phyloP scores from a whole-genome alignment of 2,113 vertebrate species.

The Platycercus adscitus region DNA sequence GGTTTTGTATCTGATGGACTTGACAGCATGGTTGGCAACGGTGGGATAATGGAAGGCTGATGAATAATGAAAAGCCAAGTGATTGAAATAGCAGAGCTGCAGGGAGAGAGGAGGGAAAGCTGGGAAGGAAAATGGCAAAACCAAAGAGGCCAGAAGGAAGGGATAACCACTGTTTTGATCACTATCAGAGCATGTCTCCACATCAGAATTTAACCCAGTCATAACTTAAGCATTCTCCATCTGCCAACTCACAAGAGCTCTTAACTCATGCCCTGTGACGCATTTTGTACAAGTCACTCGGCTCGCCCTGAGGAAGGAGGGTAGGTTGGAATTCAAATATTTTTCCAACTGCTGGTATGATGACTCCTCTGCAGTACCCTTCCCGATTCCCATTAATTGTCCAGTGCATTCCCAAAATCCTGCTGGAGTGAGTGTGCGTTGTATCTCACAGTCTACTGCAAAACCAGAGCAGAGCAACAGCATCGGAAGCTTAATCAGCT shows the following conservation, averaged over 20 bases:
- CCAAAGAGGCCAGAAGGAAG: not conserved
- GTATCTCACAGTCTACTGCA: not conserved
- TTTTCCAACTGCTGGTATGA: not conserved
- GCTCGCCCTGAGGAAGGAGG: not conserved
- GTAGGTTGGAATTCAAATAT: not conserved
- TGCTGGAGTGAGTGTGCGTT: rapidly evolving
- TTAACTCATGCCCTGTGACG: rapidly evolving
- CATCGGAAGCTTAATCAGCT: not conserved
- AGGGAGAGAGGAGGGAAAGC: not conserved
- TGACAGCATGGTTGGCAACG: conserved; percentile 25
- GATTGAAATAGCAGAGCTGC: conserved; percentile 41
- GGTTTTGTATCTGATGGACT: not conserved
- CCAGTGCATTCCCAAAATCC: not conserved
- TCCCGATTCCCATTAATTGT: not conserved
- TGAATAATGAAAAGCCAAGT: conserved; percentile 42
- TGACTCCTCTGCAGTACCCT: not conserved
- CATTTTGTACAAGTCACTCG: not conserved
- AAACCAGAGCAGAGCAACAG: not conserved
- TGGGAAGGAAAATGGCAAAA: not conserved
- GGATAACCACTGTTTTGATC: conserved; percentile 3
- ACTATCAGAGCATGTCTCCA: not conserved
- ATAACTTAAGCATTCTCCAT: not conserved
- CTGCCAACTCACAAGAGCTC: not conserved
- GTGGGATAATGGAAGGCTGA: not conserved
- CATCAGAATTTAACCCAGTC: not conserved